phyloP scores from a whole-genome alignment of 2,113 vertebrate genomes.

The Ciconia stormi region DNA sequence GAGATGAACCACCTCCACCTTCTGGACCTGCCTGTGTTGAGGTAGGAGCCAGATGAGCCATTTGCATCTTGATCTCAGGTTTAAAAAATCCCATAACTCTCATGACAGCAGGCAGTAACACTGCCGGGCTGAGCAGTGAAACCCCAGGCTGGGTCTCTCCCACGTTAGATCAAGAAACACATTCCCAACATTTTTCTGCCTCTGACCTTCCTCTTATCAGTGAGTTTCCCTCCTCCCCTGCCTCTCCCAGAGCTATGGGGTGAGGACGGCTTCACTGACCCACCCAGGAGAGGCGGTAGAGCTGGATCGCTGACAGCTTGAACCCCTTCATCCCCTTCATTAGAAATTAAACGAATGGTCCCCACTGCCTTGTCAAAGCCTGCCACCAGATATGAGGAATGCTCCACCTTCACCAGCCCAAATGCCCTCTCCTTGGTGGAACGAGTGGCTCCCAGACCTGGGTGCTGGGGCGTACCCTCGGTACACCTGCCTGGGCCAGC shows the following conservation, averaged over 20 bases:
- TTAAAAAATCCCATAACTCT: neutral
- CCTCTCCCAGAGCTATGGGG: neutral
- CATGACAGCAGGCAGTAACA: neutral
- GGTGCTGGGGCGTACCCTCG: neutral
- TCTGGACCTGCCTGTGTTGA: neutral
- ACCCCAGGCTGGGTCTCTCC: neutral
- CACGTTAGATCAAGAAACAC: conserved; percentile 43
- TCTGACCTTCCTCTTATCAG: conserved; percentile 57
- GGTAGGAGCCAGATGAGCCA: neutral
- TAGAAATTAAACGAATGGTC: neutral
- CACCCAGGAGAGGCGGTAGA: neutral
- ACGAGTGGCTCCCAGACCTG: accelerated
- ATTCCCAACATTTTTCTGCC: conserved; percentile 63
- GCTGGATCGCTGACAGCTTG: neutral
- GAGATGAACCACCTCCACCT: neutral
- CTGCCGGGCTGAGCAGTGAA: neutral
- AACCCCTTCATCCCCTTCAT: neutral
- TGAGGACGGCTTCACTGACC: neutral
- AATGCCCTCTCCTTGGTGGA: neutral
- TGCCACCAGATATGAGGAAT: neutral
- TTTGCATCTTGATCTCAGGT: neutral
- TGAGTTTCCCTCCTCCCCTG: neutral
- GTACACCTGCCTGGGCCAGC: neutral
- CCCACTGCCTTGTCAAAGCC: neutral
- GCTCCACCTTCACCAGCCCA: neutral